These are phyloP conservation scores for Pangasius krempfi DNA, from an alignment of 2,797 vertebrate genomes.

Conservation along the genomic window DNA sequence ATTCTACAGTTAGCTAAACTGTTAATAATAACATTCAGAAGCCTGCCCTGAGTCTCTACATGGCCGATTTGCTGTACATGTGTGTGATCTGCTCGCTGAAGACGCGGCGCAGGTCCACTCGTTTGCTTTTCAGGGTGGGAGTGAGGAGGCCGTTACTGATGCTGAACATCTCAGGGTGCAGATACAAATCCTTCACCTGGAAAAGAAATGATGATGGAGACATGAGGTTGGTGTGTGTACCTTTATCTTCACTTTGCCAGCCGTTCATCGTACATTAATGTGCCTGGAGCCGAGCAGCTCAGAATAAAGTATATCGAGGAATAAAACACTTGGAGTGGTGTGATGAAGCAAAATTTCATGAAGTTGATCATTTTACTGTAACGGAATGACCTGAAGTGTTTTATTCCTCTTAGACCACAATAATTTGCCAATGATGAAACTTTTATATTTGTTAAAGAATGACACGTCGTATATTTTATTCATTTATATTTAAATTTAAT, in stretches of 20 bases:
- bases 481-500: neutral
- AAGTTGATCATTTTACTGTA: neutral
- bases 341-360: neutral
- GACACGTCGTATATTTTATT: neutral
- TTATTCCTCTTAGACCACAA: neutral
- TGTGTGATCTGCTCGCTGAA: conserved; percentile 76
- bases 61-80: conserved; percentile 74
- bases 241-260: neutral
- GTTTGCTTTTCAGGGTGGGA: conserved; percentile 79
- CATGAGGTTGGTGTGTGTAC: neutral
- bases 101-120: conserved; percentile 70
- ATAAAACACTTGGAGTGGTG: neutral
- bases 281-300: neutral
- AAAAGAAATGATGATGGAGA: neutral
- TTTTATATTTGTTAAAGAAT: too few relatives aligned
- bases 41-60: conserved; percentile 57
- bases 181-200: conserved; percentile 76
- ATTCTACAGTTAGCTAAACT: conserved; percentile 28
- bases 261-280: neutral
- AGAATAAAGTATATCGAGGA: neutral
- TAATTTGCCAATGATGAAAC: neutral
- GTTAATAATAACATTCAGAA: neutral
- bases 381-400: neutral
- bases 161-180: conserved; percentile 78
- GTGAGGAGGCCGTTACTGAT: conserved; percentile 80